Conservation (phyloP, 1,140 invertebrate species). For the Caenorhabditis remanei region DNA sequence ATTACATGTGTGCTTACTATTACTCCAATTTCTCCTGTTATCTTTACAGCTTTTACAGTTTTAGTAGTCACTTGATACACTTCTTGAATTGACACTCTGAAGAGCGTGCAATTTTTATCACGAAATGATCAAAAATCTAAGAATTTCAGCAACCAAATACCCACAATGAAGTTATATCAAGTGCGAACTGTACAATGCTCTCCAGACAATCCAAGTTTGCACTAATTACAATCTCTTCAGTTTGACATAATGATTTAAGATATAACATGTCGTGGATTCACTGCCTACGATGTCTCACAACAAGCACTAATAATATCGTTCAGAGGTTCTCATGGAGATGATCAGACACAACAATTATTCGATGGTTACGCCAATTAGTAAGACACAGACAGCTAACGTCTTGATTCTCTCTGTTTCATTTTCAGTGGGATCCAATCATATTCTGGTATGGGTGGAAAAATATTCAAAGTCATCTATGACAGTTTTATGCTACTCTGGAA, state of each 20-base stretch:
- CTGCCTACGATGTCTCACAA: constrained; percentile 9
- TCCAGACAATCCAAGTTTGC: not conserved
- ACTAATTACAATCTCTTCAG: not conserved
- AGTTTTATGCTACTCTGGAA: constrained; percentile 64
- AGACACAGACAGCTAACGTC: not conserved
- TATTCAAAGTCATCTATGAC: constrained; percentile 56
- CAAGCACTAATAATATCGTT: not conserved
- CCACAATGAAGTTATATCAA: constrained; percentile 19
- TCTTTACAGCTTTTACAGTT: too few relatives aligned
- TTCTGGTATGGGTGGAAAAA: not conserved
- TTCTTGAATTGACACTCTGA: too few relatives aligned
- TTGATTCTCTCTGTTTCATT: not conserved
- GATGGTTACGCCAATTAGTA: not conserved
- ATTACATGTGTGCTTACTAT: not conserved
- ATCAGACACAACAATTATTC: not conserved
- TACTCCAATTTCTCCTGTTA: not conserved
- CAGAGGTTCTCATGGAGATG: not conserved
- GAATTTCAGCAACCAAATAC: constrained; percentile 23
- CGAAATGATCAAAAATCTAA: not conserved
- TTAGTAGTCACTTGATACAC: too few relatives aligned
- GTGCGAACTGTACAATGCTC: not conserved
- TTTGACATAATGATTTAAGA: not conserved
- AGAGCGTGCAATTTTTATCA: not conserved
- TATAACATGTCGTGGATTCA: constrained; percentile 9
- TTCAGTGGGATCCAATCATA: constrained; percentile 1